Base-by-base conservation (phyloP, 1,140 invertebrate genomes). In the Psilanteris sp. region DNA sequence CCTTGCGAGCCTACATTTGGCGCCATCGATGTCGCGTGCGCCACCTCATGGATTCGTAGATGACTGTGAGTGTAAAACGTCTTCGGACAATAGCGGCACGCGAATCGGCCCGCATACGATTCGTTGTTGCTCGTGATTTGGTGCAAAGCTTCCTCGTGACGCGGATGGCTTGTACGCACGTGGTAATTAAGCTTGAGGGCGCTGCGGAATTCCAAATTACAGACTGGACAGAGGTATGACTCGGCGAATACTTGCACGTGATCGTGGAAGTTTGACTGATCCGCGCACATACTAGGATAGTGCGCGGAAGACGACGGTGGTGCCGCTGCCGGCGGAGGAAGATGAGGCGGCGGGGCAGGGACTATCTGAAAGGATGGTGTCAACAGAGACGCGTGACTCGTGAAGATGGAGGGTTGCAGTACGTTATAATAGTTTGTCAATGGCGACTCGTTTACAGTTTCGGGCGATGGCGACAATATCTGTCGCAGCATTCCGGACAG, bases 401-500 rank as follows among this genome's bases (percentile, higher is more conserved):
- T 76, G 39, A 81, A 86, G 48, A 86, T 79, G 1, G 82, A 79
- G 37, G 80, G 80, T 39, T 85, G 85, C 4, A 87, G 78, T 20
- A 85, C 41, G 48, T 79, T 83, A 68, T 79, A 85, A 77, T 74
- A 82, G 73, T 81, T 75, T 4, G 81, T 31, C 39, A 82, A 62
- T 11, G 66, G 44, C 11, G 57, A 52, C 8, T 86, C 87, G 34
- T 76, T 75, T 9, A 75, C 84, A 27, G 61, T 79, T 77, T 87
- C 85, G 32, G 87, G 85, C 44, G 86, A 86, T 7, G 87, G 87
- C 31, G 87, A 88, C 8, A 88, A 81, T 48, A 88, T 88, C 48
- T 88, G 87, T 50, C 87, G 86, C 61, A 88, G 81, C 87, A 88
- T 89, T 55, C 87, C 87, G 15, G 87, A 88, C 31, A 89, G 82